Conservation (phyloP, 2,113 vertebrate genomes). For the Diadophis punctatus region DNA sequence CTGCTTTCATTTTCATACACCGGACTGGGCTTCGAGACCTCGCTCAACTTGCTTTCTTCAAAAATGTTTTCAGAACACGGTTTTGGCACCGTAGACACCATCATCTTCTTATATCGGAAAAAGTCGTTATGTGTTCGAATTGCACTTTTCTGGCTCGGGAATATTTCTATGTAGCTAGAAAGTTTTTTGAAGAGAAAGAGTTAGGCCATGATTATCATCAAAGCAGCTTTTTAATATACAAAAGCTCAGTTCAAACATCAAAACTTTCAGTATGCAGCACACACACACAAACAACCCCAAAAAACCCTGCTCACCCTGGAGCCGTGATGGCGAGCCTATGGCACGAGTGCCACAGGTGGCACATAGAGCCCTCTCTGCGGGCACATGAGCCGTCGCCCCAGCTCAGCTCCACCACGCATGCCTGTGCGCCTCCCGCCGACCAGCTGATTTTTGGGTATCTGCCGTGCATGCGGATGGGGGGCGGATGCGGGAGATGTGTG, state of each 20-base stretch:
- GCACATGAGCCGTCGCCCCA: no score
- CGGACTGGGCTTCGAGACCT: constrained; percentile 16
- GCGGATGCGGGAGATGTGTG: no score
- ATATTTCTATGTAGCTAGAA: constrained; percentile 89
- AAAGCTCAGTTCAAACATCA: not conserved
- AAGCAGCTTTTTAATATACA: not conserved
- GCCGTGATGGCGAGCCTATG: not conserved
- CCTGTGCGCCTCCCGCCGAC: no score
- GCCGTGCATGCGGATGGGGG: no score
- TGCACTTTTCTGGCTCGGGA: constrained; percentile 76
- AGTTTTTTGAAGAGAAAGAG: not conserved
- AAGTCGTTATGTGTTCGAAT: constrained; percentile 57
- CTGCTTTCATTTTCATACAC: constrained; percentile 42
- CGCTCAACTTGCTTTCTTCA: constrained; percentile 46
- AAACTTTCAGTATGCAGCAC: not conserved
- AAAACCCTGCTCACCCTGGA: not conserved
- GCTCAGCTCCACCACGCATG: no score
- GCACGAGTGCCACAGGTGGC: no score
- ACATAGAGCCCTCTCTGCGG: no score
- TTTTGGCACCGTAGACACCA: constrained; percentile 43
- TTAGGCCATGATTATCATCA: not conserved
- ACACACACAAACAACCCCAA: no score
- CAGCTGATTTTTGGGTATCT: no score
- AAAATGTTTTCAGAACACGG: constrained; percentile 47
- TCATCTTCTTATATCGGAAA: constrained; percentile 41